phyloP scores from a whole-genome alignment of 2,797 vertebrate genomes.

The Simalia tracyae region DNA sequence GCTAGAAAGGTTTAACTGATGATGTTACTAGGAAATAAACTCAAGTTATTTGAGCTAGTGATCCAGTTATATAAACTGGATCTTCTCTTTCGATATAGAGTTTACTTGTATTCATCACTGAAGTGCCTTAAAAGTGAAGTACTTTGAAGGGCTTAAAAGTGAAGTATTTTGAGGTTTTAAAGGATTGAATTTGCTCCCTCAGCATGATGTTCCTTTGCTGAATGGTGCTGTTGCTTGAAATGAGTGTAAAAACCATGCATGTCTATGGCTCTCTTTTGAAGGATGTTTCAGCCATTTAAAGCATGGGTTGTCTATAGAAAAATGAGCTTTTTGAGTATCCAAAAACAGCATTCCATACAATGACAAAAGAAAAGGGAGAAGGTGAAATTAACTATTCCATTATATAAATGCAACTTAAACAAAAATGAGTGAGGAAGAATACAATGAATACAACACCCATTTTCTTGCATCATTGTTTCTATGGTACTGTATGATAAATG shows the following conservation, averaged over 20 bases:
- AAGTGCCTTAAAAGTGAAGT: neutral
- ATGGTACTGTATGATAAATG: slow-evolving; percentile 27
- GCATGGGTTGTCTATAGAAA: neutral
- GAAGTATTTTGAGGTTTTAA: neutral
- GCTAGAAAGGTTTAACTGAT: neutral
- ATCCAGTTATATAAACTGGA: neutral
- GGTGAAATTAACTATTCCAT: neutral
- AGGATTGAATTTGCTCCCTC: neutral
- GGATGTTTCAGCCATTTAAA: neutral
- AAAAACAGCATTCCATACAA: slow-evolving; percentile 18
- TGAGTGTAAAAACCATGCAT: neutral
- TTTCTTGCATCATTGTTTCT: slow-evolving; percentile 30
- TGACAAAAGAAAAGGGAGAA: neutral
- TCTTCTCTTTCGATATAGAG: neutral
- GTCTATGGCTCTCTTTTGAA: neutral
- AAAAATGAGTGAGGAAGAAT: accelerated
- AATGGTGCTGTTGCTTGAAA: neutral
- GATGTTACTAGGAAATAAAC: neutral
- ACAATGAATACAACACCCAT: neutral
- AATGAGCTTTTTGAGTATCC: slow-evolving; percentile 35
- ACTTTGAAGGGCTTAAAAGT: neutral
- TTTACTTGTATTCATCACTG: neutral
- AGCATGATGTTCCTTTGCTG: neutral
- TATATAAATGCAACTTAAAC: neutral
- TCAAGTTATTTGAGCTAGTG: neutral